Evolutionary conservation across 2,888 invertebrate genomes (phyloP).

Genomic region (Drosophila colorata): DNA sequence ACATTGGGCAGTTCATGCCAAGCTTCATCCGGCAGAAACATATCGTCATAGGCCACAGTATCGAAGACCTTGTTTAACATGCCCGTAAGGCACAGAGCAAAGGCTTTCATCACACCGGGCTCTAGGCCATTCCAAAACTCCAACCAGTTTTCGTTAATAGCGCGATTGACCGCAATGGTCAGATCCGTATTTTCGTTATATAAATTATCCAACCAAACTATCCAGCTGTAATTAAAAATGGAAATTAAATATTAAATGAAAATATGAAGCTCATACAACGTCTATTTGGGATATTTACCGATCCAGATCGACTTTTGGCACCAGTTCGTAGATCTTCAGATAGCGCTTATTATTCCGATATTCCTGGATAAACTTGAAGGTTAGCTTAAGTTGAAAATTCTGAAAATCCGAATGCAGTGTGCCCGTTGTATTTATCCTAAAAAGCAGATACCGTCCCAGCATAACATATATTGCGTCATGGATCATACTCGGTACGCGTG

Average conservation of each 20-base stretch:
- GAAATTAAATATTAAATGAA: no score
- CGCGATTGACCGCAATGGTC: slow-evolving; percentile 41
- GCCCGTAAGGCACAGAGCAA: slow-evolving; percentile 25
- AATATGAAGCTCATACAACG: no score
- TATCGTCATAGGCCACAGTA: slow-evolving; percentile 58
- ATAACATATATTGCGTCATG: slow-evolving; percentile 43
- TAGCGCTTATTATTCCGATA: slow-evolving; percentile 58
- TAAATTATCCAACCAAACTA: slow-evolving; percentile 43
- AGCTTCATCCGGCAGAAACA: slow-evolving; percentile 46
- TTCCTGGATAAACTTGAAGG: slow-evolving; percentile 48
- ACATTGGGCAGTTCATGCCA: no score
- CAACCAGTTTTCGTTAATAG: slow-evolving; percentile 60
- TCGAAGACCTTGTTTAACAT: slow-evolving; percentile 51
- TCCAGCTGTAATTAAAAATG: slow-evolving; percentile 46
- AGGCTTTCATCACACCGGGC: slow-evolving; percentile 16
- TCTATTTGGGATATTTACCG: slow-evolving; percentile 50
- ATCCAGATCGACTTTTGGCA: slow-evolving; percentile 51
- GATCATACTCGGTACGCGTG: slow-evolving; percentile 46
- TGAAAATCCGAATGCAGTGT: slow-evolving; percentile 48
- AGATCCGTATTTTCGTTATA: slow-evolving; percentile 61
- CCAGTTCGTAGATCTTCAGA: slow-evolving; percentile 50
- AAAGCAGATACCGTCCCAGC: slow-evolving; percentile 36
- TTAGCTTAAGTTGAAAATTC: slow-evolving; percentile 46
- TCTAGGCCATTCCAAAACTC: slow-evolving; percentile 62
- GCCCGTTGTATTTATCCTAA: slow-evolving; percentile 54